Percentiles rank a stretch among this genome's conserved stretches.
Evolutionary conservation across 2,113 vertebrate species (phyloP).

Genomic region (Equus quagga): DNA sequence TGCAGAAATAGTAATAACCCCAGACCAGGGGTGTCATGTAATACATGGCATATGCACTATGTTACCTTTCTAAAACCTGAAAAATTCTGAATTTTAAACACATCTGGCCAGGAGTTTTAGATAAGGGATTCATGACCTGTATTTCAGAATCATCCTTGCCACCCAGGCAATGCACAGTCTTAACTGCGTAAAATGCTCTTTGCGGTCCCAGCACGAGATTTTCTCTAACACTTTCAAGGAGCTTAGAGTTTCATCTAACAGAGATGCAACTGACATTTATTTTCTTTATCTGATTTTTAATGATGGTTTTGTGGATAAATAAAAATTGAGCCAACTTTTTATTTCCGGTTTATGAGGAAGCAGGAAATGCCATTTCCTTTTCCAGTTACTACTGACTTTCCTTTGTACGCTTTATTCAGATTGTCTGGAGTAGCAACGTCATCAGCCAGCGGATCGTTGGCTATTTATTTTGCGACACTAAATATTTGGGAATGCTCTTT

Average conservation of each 20-base stretch:
- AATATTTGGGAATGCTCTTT: not conserved
- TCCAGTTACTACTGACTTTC: conserved; percentile 49
- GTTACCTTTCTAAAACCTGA: not conserved
- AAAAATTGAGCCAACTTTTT: conserved; percentile 5
- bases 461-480: not conserved
- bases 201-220: not conserved
- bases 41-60: not conserved
- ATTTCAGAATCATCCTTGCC: not conserved
- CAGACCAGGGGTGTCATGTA: not conserved
- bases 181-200: not conserved
- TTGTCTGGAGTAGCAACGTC: not conserved
- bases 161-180: not conserved
- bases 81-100: conserved; percentile 26
- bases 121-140: not conserved
- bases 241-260: conserved; percentile 44
- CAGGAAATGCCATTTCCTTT: not conserved
- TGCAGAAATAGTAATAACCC: not conserved
- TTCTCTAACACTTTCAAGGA: not conserved
- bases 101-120: not conserved
- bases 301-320: not conserved
- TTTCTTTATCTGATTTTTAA: conserved; percentile 64
- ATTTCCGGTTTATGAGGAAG: conserved; percentile 67
- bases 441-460: not conserved
- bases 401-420: conserved; percentile 16
- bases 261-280: conserved; percentile 50